Evolutionary conservation across 2,888 invertebrate species (phyloP).

Genomic region (Lasius platythorax): DNA sequence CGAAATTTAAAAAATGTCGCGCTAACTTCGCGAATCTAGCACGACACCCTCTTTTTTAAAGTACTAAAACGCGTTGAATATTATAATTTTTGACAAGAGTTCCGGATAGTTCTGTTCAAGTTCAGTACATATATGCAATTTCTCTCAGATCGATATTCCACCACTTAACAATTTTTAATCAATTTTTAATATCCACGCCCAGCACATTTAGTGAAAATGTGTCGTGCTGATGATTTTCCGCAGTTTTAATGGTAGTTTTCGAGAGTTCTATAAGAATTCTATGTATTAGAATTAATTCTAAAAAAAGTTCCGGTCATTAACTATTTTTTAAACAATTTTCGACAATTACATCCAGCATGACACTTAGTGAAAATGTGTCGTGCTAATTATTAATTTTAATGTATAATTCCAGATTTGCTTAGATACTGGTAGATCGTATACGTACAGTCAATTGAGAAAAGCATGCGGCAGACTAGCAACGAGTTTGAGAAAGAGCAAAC

Average conservation of each 20-base stretch:
- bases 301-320: not conserved
- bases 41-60: not conserved
- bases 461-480: constrained; percentile 77
- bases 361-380: too few species aligned
- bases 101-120: too few species aligned
- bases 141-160: too few species aligned
- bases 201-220: too few species aligned
- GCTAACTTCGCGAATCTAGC: not conserved
- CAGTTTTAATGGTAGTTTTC: not conserved
- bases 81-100: too few species aligned
- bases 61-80: not conserved
- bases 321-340: not conserved
- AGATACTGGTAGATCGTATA: constrained; percentile 79
- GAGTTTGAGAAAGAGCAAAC: constrained; percentile 78
- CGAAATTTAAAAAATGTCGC: not conserved
- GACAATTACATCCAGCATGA: not conserved
- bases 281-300: not conserved
- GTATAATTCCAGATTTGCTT: constrained; percentile 72
- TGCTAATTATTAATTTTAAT: not conserved
- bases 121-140: too few species aligned
- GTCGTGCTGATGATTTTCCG: not conserved
- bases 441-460: constrained; percentile 77
- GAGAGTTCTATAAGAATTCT: not conserved
- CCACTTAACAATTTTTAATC: too few species aligned
- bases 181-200: too few species aligned